Conservation (phyloP, 2,888 invertebrate genomes). For the Agrochola lota region DNA sequence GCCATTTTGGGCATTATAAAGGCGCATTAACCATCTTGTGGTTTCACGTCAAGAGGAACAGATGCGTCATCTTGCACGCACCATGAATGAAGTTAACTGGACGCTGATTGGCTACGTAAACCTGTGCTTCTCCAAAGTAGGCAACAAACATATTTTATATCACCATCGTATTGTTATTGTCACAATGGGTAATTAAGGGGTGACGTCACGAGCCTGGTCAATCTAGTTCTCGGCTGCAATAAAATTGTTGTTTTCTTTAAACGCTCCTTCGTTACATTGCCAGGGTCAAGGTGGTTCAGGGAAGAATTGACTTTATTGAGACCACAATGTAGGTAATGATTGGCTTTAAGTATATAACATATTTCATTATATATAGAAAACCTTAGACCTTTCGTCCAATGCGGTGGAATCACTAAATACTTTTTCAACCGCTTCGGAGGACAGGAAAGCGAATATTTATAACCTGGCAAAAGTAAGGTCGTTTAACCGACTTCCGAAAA, state of each 20-base stretch:
- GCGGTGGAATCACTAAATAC: background rate
- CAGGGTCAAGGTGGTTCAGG: slow-evolving; percentile 4
- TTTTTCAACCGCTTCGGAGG: background rate
- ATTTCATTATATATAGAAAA: background rate
- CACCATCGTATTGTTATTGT: slow-evolving; percentile 40
- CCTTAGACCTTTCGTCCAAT: background rate
- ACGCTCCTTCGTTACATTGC: background rate
- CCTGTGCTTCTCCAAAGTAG: background rate
- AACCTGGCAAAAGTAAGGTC: too few relatives aligned
- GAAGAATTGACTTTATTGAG: background rate
- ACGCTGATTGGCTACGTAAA: background rate
- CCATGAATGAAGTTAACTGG: slow-evolving; percentile 15
- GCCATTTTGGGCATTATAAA: background rate
- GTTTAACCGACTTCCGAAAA: too few relatives aligned
- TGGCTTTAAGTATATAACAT: background rate
- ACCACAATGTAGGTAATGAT: background rate
- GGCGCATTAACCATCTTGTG: background rate
- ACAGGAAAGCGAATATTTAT: background rate
- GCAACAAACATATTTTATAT: slow-evolving; percentile 6
- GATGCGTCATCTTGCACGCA: background rate
- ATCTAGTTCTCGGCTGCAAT: slow-evolving; percentile 35
- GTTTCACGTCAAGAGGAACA: background rate
- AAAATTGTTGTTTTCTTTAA: slow-evolving; percentile 31
- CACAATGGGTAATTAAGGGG: slow-evolving; percentile 76
- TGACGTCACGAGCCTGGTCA: slow-evolving; percentile 67